Conservation (phyloP, 2,113 vertebrate species). For the Platanista minor region DNA sequence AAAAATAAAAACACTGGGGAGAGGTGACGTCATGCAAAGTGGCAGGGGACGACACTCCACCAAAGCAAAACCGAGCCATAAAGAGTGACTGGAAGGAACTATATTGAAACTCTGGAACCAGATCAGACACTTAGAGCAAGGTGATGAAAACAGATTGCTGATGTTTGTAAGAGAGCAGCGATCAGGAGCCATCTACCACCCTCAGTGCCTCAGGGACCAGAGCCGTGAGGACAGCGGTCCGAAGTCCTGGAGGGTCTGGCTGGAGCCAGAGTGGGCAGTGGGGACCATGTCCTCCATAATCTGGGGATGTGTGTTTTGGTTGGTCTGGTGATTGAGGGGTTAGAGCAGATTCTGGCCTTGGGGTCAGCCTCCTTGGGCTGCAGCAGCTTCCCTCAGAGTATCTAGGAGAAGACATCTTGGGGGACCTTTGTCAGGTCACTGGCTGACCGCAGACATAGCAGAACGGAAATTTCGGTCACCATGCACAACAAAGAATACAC, state of each 20-base stretch:
- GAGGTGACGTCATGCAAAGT: neutral
- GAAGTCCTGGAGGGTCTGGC: neutral
- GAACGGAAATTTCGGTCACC: neutral
- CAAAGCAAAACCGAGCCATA: neutral
- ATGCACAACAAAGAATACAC: neutral
- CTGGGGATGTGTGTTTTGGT: neutral
- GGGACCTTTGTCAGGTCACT: neutral
- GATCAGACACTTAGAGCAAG: neutral
- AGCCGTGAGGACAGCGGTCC: neutral
- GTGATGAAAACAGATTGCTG: neutral
- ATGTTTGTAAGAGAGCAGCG: neutral
- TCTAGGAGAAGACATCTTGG: neutral
- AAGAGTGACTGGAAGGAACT: neutral
- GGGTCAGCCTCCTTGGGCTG: neutral
- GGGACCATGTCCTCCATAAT: neutral
- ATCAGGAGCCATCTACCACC: neutral
- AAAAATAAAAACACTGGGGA: neutral
- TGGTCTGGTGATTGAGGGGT: neutral
- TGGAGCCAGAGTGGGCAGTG: neutral
- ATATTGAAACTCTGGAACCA: neutral
- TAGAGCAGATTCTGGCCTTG: neutral
- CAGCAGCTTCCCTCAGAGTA: neutral
- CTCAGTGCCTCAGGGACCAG: fast-evolving
- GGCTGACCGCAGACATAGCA: neutral
- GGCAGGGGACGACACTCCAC: neutral